Evolutionary conservation across 2,888 invertebrate genomes (phyloP), one percentile per base, ranked within the genome.

Genomic region (Notodonta dromedarius): DNA sequence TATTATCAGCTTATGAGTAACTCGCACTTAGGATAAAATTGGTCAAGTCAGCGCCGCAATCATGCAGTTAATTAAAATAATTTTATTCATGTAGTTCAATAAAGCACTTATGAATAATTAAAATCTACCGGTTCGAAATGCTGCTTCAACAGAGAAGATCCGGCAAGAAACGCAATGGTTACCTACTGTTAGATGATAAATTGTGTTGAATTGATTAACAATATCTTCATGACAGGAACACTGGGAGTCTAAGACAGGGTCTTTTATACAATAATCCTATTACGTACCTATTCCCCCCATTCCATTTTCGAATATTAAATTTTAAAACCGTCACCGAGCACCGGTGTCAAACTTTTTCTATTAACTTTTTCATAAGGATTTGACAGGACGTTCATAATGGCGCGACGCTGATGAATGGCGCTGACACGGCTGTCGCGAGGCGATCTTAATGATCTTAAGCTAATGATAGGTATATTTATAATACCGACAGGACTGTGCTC

Each of bases 271-370:
- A 40, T 50, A 58, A 65, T 58, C 67, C 62, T 63, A 64, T 66
- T 70, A 77, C 78, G 79, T 79, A 35, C 35, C 35, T 35, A 35
- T 77, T 76, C 74, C 71, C 40, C 75, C 77, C 67, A 63, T 63
- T 72, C 73, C 66, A 71, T 71, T 73, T 73, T 63, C 74, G 83
- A 84, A 89, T 87, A 90, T 91, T 90, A 89, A 91, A 90, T 86
- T 87, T 71, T 85, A 79, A 82, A 87, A 85, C 85, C 89, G 91
- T 90, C 91, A 87, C 78, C 70, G 67, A 70, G 79, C 73, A 74
- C 85, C 87, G 82, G 79, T 85, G 89, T 90, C 88, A 85, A 91
- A 92, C 83, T 92, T 91, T 91, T 92, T 91, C 90, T 91, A 91
- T 91, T 89, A 92, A 90, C 86, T 91, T 89, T 90, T 87, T 87